A percentile compares a stretch with the other conserved stretches of the same genome.
phyloP scores from a whole-genome alignment of 2,888 invertebrate species.

The Melanotus villosus region DNA sequence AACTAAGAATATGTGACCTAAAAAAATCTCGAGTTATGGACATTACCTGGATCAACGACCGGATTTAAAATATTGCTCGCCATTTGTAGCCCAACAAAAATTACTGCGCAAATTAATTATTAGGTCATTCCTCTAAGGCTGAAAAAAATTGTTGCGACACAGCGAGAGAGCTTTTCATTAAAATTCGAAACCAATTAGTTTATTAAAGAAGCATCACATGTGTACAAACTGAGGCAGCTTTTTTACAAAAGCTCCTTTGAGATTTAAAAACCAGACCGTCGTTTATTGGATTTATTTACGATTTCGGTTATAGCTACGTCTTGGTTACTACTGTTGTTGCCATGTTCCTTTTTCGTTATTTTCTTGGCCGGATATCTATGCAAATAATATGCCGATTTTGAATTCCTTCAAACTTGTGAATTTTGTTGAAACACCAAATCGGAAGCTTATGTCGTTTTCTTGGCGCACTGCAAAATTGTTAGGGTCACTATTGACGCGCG shows the following conservation, averaged over 20 bases:
- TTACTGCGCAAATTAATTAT: conserved; percentile 9
- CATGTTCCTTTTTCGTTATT: neutral
- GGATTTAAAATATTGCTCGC: conserved; percentile 1
- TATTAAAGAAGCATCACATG: conserved; percentile 10
- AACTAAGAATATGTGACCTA: conserved; percentile 5
- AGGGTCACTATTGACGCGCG: no score
- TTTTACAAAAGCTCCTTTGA: conserved; percentile 1
- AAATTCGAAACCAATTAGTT: neutral
- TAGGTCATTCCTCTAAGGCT: conserved; percentile 7
- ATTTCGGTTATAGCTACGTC: neutral
- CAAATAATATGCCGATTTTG: neutral
- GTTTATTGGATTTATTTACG: conserved; percentile 5
- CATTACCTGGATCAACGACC: conserved; percentile 8
- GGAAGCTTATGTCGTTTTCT: no score
- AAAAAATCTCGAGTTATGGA: conserved; percentile 1
- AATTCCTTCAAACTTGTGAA: neutral
- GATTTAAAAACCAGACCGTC: conserved; percentile 15
- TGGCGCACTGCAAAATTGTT: no score
- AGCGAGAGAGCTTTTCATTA: neutral
- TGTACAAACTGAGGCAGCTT: conserved; percentile 12
- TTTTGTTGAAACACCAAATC: no score
- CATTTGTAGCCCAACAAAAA: conserved; percentile 6
- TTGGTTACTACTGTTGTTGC: conserved; percentile 10
- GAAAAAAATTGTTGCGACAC: neutral
- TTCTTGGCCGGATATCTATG: conserved; percentile 3